phyloP scores from a whole-genome alignment of 2,888 invertebrate genomes.

The Eubasilissa splendida region DNA sequence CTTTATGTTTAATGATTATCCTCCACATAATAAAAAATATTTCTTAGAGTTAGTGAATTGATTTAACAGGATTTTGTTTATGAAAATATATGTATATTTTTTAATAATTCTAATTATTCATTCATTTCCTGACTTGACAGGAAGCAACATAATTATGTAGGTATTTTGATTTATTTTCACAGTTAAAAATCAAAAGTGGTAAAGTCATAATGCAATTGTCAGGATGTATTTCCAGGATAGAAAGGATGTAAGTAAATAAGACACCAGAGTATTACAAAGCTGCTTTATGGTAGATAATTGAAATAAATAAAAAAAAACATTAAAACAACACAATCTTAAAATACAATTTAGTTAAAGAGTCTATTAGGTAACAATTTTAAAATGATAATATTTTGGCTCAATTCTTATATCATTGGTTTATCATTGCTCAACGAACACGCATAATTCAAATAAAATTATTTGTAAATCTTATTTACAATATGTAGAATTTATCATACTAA shows the following conservation, averaged over 20 bases:
- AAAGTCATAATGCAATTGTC: not conserved
- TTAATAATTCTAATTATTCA: no score
- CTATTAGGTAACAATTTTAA: slow-evolving; percentile 38
- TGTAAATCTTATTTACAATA: no score
- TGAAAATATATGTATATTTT: no score
- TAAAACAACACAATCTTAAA: slow-evolving; percentile 36
- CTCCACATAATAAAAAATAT: no score
- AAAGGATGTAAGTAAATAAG: slow-evolving; percentile 33
- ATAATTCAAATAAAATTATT: no score
- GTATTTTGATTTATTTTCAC: not conserved
- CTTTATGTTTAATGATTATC: no score
- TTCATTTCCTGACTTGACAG: no score
- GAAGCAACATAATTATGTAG: not conserved
- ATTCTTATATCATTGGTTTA: slow-evolving; percentile 11
- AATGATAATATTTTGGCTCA: slow-evolving; percentile 27
- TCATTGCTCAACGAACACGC: no score
- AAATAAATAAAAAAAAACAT: slow-evolving; percentile 42
- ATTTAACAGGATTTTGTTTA: no score
- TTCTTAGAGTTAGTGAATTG: no score
- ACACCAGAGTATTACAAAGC: slow-evolving; percentile 40
- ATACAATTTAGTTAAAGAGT: slow-evolving; percentile 35
- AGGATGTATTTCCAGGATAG: not conserved
- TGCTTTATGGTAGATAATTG: slow-evolving; percentile 47
- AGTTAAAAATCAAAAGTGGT: no score
- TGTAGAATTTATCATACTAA: no score